These are phyloP conservation scores for Scomber colias DNA, from an alignment of 2,113 vertebrate species.

Conservation along the genomic window DNA sequence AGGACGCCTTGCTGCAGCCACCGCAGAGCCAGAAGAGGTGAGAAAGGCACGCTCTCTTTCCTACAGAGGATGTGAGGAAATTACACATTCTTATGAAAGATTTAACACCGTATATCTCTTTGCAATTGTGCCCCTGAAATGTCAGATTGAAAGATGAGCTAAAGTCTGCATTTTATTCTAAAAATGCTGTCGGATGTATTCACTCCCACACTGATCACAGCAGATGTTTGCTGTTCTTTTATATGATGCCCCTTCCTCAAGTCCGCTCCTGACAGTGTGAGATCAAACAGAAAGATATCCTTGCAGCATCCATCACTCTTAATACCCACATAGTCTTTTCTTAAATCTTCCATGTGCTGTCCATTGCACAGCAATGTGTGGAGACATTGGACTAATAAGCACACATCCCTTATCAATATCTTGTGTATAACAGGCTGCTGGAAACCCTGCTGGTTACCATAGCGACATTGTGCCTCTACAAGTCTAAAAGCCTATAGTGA, in stretches of 20 bases:
- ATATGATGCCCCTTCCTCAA: constrained; percentile 42
- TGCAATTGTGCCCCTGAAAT: constrained; percentile 20
- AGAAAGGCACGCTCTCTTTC: constrained; percentile 28
- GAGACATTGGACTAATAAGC: constrained; percentile 67
- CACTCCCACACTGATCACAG: constrained; percentile 40
- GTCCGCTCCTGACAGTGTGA: constrained; percentile 26
- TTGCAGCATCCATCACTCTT: constrained; percentile 29
- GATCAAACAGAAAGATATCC: constrained; percentile 58
- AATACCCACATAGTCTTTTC: constrained; percentile 35
- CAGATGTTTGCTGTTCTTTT: constrained; percentile 51
- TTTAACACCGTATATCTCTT: constrained; percentile 15
- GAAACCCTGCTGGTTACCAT: constrained; percentile 80
- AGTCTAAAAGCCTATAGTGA: constrained; percentile 78
- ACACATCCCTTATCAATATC: constrained; percentile 72
- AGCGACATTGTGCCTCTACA: constrained; percentile 75
- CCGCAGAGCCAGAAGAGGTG: constrained; percentile 97
- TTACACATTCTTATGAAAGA: background rate
- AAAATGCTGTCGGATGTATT: constrained; percentile 23
- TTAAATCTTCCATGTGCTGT: constrained; percentile 42
- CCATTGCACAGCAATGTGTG: constrained; percentile 36
- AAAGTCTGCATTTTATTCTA: constrained; percentile 30
- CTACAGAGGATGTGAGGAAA: background rate
- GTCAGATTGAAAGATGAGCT: constrained; percentile 29
- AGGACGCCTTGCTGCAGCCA: constrained; percentile 95
- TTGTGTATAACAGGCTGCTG: constrained; percentile 72